Base-by-base conservation (phyloP, 2,888 invertebrate genomes). In the Macrosiphum euphorbiae region DNA sequence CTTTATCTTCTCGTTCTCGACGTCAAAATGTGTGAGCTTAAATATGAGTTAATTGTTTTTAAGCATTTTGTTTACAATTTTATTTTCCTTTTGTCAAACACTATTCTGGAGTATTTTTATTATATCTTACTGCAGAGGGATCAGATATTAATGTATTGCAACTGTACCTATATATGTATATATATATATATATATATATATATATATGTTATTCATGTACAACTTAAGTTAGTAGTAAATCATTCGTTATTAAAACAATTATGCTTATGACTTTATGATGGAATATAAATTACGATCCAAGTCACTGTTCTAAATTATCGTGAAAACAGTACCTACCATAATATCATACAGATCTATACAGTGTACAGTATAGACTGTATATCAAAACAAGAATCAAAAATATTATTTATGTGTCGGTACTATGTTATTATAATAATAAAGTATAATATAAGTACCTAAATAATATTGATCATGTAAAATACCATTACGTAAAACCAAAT, bases 21-120 rank as follows among this genome's bases (percentile, higher is more conserved):
- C 92, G 92, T 88, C 92, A 55, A 67, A 88, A 55, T 44, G 84
- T 84, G 89, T 55, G 92, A 78, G 88, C 52, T 87, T 67, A 87
- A 35, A 86, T 52, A 50, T 47, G 88, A 88, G 78, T 89, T 84
- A 89, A 89, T 92, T 92, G 92, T 92, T 92, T 90, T 93, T 50
- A 20, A 90, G 47, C 10, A 47, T 10, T 89, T 67, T 26, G 28
- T 58, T 24, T 24, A 11, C 88, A 58, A 35, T 88, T 52, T 88
- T 88, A 52, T 52, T 88, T 88, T 35, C 78, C 1, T 35, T 78
- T 35, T 78, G 7, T 35, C 35, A 20, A 78, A 35, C 35, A 20
- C 35, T 20, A 78, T 78, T 20, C 24, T 8, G 16, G 20, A 20
- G 16, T 20, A 35, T 35, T n/a, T 0, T 5, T 24, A 67, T 20